Evolutionary conservation across 2,113 vertebrate species (phyloP).

Genomic region (Bubo blakistoni): DNA sequence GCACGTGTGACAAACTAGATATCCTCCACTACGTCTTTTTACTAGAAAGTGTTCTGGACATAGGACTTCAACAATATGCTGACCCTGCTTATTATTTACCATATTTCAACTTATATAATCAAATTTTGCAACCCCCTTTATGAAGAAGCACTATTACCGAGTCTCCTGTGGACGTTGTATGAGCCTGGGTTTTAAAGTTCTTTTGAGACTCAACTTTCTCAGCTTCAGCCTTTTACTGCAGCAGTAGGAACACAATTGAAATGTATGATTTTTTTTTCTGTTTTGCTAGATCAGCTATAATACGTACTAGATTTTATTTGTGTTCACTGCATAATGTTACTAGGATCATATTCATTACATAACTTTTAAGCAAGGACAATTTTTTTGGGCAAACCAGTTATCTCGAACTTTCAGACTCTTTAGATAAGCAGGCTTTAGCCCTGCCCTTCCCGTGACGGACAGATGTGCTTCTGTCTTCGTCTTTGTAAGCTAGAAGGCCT

Average conservation of each 20-base stretch:
- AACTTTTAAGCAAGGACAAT: neutral
- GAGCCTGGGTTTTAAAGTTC: neutral
- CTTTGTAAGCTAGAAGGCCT: neutral
- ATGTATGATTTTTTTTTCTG: neutral
- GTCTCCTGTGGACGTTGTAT: neutral
- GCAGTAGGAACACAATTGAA: neutral
- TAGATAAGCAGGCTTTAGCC: slow-evolving; percentile 48
- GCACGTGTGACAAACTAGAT: neutral
- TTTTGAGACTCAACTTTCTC: neutral
- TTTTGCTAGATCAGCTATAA: neutral
- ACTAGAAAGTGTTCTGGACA: neutral
- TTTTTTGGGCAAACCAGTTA: neutral
- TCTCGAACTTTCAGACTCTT: neutral
- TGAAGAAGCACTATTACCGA: neutral
- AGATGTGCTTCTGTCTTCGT: neutral
- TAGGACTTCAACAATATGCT: neutral
- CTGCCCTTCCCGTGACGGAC: slow-evolving; percentile 32
- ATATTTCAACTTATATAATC: neutral
- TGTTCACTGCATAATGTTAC: neutral
- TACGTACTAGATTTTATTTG: neutral
- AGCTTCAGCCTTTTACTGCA: neutral
- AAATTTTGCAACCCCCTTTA: neutral
- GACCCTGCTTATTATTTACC: neutral
- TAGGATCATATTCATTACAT: neutral
- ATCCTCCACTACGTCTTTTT: neutral